Evolutionary conservation across 1,140 invertebrate species (phyloP), one percentile per base, ranked within the genome.

Genomic region (Ceratosolen solmsi): DNA sequence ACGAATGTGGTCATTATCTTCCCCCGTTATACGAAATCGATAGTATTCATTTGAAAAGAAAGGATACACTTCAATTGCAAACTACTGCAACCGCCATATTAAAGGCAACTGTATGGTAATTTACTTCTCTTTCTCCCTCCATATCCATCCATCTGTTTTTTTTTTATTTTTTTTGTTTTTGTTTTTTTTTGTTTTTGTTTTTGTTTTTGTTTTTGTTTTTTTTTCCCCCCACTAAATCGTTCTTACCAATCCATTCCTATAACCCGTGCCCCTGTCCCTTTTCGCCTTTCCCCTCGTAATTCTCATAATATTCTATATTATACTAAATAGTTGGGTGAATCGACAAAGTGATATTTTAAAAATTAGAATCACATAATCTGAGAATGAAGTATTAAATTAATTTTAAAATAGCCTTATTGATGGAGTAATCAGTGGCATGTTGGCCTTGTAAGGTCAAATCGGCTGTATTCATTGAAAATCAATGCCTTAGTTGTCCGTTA

Each of bases 1-100:
- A 7, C 11, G 3, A 20, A 72, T 7, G 20, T 49, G 7, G 15
- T 22, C 5, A 8, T 46, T 51, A 49, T 72, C 70, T 72, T 49
- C 9, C n/a, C 25, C 30, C 17, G 30, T 60, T 56, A 60, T n/a
- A 22, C 27, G 22, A 60, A 75, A 75, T 75, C 73, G 54, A 75
- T 41, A 75, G 22, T 58, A 41, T 17, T 17, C 33, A 38, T 51
- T 49, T 30, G 46, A 73, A 73, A 54, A 33, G 17, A 54, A 73
- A 49, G 27, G 49, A 54, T 73, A 30, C 27, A 2, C 20, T 54
- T 33, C 20, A 27, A 60, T 60, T 56, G 20, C 38, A 46, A 72
- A 30, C 46, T 27, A 46, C 41, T 30, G n/a, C 15, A 20, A 49
- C 38, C 25, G 7, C 38, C 38, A 38, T 68, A 38, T 38, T 38